Base-by-base conservation (phyloP, 2,797 vertebrate species). In the Lindbergichthys nudifrons region DNA sequence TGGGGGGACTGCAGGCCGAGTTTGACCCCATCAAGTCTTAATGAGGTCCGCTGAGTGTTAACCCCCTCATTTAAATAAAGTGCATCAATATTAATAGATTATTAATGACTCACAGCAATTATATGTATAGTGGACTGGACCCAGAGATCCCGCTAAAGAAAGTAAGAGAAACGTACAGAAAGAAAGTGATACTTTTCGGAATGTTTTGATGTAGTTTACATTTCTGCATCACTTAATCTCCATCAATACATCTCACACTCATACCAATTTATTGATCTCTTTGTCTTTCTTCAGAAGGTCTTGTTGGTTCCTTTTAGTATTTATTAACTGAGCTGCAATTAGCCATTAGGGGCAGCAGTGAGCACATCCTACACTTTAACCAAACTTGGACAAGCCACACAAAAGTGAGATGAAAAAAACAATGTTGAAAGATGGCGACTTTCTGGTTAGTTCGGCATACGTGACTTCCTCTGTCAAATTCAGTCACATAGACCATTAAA, bases 61-160 rank as follows among this genome's bases (percentile, higher is more conserved):
- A 87, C 83, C 79, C 36, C 1, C 52, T 84, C 85, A 90, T 90
- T 90, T 87, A 79, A 91, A 91, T 92, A 89, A 90, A 88, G 88
- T 79, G 70, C 86, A 93, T 90, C 85, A 88, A 93, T 92, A 92
- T 92, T 90, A 89, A 92, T 87, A 77, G 89, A 53, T 88, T 90
- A 90, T 89, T 90, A 91, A 90, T 80, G 87, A 88, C 73, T 88
- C 69, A 68, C 52, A 82, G 83, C 81, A 83, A 90, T 88, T 89
- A 89, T 76, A 53, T 78, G 77, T 89, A 87, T 72, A 74, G 72
- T 61, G 65, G 52, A 76, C 45, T 43, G 72, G 73, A 78, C 62
- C 52, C 62, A 80, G 71, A 76, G 75, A 48, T 54, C 47, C 10
- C 18, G 45, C 54, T 54, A 54, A 42, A 57, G 42, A 64, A 51